phyloP scores from a whole-genome alignment of 2,797 vertebrate species.

The Gymnodraco acuticeps region DNA sequence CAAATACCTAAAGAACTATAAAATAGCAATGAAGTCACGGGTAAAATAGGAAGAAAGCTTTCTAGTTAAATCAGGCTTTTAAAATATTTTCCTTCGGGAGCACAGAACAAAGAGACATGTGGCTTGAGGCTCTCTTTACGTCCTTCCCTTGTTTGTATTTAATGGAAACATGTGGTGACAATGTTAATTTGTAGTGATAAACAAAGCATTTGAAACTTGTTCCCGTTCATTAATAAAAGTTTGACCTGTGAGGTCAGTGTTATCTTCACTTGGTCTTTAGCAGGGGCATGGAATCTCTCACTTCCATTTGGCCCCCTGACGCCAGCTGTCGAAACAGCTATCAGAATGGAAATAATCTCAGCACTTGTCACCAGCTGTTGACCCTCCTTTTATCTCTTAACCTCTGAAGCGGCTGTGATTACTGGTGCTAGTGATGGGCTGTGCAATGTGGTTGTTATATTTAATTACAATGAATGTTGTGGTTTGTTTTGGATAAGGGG shows the following conservation, averaged over 20 bases:
- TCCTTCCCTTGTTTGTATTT: background rate
- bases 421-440: conserved; percentile 29
- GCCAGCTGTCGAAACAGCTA: conserved; percentile 69
- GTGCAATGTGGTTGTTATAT: conserved; percentile 3
- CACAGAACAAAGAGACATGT: background rate
- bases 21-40: background rate
- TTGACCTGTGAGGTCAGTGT: conserved; percentile 38
- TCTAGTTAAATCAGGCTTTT: background rate
- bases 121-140: background rate
- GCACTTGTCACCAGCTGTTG: conserved; percentile 79
- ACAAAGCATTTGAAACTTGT: conserved; percentile 40
- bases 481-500: background rate
- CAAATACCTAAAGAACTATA: background rate
- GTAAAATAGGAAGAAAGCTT: background rate
- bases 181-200: conserved; percentile 23
- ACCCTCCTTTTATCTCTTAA: conserved; percentile 78
- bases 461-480: background rate
- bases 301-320: conserved; percentile 71
- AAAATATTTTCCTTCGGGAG: background rate
- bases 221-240: conserved; percentile 33
- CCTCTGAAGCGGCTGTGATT: conserved; percentile 68
- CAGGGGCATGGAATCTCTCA: conserved; percentile 70
- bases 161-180: conserved; percentile 8
- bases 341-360: conserved; percentile 80
- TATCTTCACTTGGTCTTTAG: conserved; percentile 70